These are phyloP conservation scores for Actinemys pallida DNA, from an alignment of 2,113 vertebrate genomes.

Conservation along the genomic window DNA sequence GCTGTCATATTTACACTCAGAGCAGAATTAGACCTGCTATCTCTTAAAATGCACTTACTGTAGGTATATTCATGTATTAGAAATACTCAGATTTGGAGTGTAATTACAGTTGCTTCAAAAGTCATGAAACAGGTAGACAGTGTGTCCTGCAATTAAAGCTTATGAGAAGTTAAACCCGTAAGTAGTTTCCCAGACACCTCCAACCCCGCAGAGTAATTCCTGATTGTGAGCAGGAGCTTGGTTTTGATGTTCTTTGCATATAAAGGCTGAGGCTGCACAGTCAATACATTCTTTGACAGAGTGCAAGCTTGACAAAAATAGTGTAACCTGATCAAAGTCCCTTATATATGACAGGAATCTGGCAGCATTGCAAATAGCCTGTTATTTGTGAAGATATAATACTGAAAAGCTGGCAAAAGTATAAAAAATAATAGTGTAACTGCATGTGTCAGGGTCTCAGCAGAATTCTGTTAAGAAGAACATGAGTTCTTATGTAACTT, in stretches of 20 bases:
- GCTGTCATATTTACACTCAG: background rate
- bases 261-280: fast-evolving
- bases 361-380: background rate
- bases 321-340: constrained; percentile 38
- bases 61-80: background rate
- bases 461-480: constrained; percentile 32
- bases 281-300: background rate
- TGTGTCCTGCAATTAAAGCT: background rate
- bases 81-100: background rate
- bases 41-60: background rate
- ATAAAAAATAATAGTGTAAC: constrained; percentile 24
- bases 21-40: background rate
- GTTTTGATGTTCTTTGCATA: background rate
- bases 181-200: background rate
- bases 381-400: constrained; percentile 54
- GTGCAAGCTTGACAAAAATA: constrained; percentile 8
- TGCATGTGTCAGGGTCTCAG: background rate
- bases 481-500: background rate
- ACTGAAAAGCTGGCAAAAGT: background rate
- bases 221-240: background rate
- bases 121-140: background rate
- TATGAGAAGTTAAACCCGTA: background rate
- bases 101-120: background rate
- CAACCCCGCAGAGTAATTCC: background rate
- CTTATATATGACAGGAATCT: constrained; percentile 26